A percentile compares a stretch with the other conserved stretches of the same genome.
Evolutionary conservation across 2,113 vertebrate genomes (phyloP).

Genomic region (Dunckerocampus dactyliophorus): DNA sequence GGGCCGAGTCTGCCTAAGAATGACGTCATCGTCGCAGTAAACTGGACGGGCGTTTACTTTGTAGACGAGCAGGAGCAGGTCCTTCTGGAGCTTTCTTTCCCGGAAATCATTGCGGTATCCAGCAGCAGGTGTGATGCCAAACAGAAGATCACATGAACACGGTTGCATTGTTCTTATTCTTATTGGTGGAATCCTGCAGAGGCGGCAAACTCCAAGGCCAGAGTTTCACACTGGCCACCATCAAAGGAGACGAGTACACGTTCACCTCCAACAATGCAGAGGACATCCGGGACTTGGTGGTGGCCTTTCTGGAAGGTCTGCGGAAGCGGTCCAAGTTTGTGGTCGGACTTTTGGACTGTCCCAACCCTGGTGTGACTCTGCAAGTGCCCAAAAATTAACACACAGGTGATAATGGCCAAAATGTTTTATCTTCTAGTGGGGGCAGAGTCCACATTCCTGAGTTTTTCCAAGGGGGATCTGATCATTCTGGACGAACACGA

Average conservation of each 20-base stretch:
- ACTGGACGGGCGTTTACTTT: slow-evolving; percentile 97
- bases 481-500: slow-evolving; percentile 91
- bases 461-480: slow-evolving; percentile 91
- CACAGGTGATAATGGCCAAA: background rate
- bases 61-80: slow-evolving; percentile 98
- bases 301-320: slow-evolving; percentile 91
- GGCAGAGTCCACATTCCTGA: slow-evolving; percentile 86
- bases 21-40: slow-evolving; percentile 94
- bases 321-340: slow-evolving; percentile 92
- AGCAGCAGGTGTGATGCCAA: slow-evolving; percentile 79
- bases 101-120: slow-evolving; percentile 91
- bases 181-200: slow-evolving; percentile 57
- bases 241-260: slow-evolving; percentile 95
- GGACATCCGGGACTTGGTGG: slow-evolving; percentile 93
- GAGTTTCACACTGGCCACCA: slow-evolving; percentile 93
- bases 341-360: slow-evolving; percentile 90
- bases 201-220: slow-evolving; percentile 90
- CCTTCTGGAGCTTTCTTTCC: slow-evolving; percentile 93
- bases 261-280: slow-evolving; percentile 97
- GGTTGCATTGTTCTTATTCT: background rate
- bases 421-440: slow-evolving; percentile 61
- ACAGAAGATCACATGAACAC: background rate
- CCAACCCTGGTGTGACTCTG: slow-evolving; percentile 80
- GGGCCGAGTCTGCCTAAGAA: slow-evolving; percentile 95
- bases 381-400: background rate